Percentiles rank a stretch among this genome's conserved stretches.
These are phyloP conservation scores for Acronicta alni DNA, from an alignment of 2,888 invertebrate species.

Conservation along the genomic window DNA sequence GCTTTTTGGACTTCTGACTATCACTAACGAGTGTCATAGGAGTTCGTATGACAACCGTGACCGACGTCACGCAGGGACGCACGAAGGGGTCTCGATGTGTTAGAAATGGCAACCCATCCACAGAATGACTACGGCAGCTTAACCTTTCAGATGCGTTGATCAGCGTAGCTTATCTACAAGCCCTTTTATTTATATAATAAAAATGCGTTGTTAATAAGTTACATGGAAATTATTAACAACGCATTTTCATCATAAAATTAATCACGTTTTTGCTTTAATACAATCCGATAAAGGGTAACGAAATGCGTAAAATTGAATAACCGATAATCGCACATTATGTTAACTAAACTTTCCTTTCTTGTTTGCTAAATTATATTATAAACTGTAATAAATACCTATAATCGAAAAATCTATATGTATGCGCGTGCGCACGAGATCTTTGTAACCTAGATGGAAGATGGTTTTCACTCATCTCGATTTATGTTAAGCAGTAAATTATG, in stretches of 20 bases:
- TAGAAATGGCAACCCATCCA: too few relatives aligned
- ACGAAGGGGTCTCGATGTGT: too few relatives aligned
- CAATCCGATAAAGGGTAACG: constrained; percentile 32
- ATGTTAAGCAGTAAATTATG: constrained; percentile 28
- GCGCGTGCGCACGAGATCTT: constrained; percentile 35
- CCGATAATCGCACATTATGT: constrained; percentile 30
- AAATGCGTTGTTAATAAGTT: too few relatives aligned
- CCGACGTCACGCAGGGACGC: too few relatives aligned
- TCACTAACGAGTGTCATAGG: too few relatives aligned
- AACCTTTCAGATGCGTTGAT: too few relatives aligned
- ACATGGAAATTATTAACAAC: constrained; percentile 19
- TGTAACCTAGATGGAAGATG: constrained; percentile 13
- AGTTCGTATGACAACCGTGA: too few relatives aligned
- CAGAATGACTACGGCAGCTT: too few relatives aligned
- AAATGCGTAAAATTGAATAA: constrained; percentile 44
- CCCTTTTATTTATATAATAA: too few relatives aligned
- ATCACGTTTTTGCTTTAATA: constrained; percentile 36
- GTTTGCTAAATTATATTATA: constrained; percentile 35
- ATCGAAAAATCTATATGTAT: constrained; percentile 7
- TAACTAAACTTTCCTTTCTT: constrained; percentile 18
- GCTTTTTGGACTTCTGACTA: too few relatives aligned
- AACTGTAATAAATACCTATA: constrained; percentile 35
- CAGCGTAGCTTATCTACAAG: too few relatives aligned
- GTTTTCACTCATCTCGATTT: constrained; percentile 28
- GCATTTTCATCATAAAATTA: constrained; percentile 38